A percentile compares a stretch with the other conserved stretches of the same genome.
Conservation (phyloP, 2,888 invertebrate species). For the Teinopalpus imperialis region DNA sequence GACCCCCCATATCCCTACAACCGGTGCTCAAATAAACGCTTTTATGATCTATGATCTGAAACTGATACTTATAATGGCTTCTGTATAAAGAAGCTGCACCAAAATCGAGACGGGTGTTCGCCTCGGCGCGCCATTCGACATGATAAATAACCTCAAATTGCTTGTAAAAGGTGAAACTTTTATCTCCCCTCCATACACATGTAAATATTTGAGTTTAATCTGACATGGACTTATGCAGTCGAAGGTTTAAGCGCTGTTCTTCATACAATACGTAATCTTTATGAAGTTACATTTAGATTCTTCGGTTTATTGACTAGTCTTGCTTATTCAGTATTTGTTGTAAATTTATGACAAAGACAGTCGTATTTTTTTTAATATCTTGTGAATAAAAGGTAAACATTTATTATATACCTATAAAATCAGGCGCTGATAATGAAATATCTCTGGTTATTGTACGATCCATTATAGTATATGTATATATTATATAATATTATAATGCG, state of each 20-base stretch:
- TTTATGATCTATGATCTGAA: slow-evolving; percentile 82
- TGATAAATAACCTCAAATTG: slow-evolving; percentile 79
- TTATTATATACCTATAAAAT: no score
- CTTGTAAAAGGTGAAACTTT: slow-evolving; percentile 76
- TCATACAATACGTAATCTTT: slow-evolving; percentile 35
- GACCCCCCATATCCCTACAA: slow-evolving; percentile 71
- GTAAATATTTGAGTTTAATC: slow-evolving; percentile 73
- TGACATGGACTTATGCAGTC: slow-evolving; percentile 55
- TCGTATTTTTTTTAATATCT: slow-evolving; percentile 7
- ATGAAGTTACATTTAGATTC: slow-evolving; percentile 26
- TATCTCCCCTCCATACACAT: slow-evolving; percentile 65
- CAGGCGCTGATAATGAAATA: no score
- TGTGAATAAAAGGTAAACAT: background rate
- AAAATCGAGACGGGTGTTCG: slow-evolving; percentile 55
- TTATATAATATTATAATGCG: no score
- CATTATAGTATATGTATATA: no score
- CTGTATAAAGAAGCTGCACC: slow-evolving; percentile 77
- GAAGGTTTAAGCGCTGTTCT: slow-evolving; percentile 44
- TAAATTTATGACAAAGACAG: background rate
- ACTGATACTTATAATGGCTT: slow-evolving; percentile 81
- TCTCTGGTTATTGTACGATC: no score
- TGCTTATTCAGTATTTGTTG: slow-evolving; percentile 13
- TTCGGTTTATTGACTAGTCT: slow-evolving; percentile 27
- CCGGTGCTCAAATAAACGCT: slow-evolving; percentile 64
- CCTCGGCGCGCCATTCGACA: slow-evolving; percentile 45